Percentiles rank a stretch among this genome's conserved stretches.
Conservation (phyloP, 2,113 vertebrate species). For the Nettapus auritus region DNA sequence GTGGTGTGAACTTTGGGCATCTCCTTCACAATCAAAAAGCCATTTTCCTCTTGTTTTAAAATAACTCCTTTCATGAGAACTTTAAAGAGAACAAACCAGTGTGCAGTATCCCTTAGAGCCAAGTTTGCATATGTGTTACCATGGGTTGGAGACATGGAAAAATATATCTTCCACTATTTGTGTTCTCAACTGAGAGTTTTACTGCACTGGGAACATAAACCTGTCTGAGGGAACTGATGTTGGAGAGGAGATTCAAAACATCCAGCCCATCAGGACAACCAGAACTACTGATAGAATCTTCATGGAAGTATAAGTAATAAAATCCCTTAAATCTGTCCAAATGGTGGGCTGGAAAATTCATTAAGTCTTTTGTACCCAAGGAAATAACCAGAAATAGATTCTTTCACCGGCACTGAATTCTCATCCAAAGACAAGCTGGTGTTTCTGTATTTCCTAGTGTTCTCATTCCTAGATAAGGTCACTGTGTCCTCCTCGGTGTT, state of each 20-base stretch:
- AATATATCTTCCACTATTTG: slow-evolving; percentile 28
- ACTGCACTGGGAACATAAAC: not conserved
- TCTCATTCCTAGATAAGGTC: slow-evolving; percentile 25
- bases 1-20: not conserved
- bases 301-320: slow-evolving; percentile 4
- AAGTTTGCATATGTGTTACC: not conserved
- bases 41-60: not conserved
- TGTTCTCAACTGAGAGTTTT: slow-evolving; percentile 31
- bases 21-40: not conserved
- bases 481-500: not conserved
- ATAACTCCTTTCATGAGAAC: not conserved
- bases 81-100: rapidly evolving
- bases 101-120: rapidly evolving
- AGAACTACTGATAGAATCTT: slow-evolving; percentile 31
- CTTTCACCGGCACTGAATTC: not conserved
- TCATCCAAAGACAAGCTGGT: slow-evolving; percentile 1
- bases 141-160: not conserved
- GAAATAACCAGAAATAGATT: slow-evolving; percentile 51
- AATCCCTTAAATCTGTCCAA: slow-evolving; percentile 45
- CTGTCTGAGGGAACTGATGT: slow-evolving; percentile 1
- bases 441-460: slow-evolving; percentile 23
- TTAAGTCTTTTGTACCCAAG: slow-evolving; percentile 10
- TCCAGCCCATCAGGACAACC: not conserved
- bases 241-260: slow-evolving; percentile 25
- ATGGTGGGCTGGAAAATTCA: slow-evolving; percentile 39